Percentiles rank a stretch among this genome's conserved stretches.
These are phyloP conservation scores for Rhombomys opimus DNA, from an alignment of 2,113 vertebrate species.

Conservation along the genomic window DNA sequence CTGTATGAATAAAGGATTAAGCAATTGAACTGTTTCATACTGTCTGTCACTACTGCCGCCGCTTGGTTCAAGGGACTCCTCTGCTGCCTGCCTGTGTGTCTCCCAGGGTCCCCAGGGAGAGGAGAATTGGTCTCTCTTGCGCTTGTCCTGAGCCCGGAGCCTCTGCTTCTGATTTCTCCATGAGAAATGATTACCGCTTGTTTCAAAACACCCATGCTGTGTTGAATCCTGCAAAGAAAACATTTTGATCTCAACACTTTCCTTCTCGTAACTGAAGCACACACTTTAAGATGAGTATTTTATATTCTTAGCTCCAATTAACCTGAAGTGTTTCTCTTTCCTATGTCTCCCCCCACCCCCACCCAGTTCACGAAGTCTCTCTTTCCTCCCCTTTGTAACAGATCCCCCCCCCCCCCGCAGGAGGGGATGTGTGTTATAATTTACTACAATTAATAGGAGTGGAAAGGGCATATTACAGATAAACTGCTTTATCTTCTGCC, in stretches of 20 bases:
- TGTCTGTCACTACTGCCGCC: background rate
- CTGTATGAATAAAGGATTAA: slow-evolving; percentile 42
- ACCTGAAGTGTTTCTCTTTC: slow-evolving; percentile 79
- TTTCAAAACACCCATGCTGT: slow-evolving; percentile 83
- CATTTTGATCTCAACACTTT: slow-evolving; percentile 73
- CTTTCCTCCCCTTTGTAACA: slow-evolving; percentile 61
- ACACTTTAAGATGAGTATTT: slow-evolving; percentile 83
- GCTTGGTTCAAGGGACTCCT: slow-evolving; percentile 55
- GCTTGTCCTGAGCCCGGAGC: slow-evolving; percentile 72
- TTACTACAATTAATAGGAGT: slow-evolving; percentile 27
- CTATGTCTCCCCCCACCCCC: slow-evolving; percentile 45
- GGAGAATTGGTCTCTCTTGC: slow-evolving; percentile 3
- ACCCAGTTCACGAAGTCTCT: slow-evolving; percentile 28
- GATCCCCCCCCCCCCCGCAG: background rate
- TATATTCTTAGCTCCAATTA: slow-evolving; percentile 83
- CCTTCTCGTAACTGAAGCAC: slow-evolving; percentile 64
- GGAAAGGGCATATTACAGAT: slow-evolving; percentile 71
- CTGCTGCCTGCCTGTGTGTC: background rate
- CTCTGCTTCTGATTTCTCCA: slow-evolving; percentile 63
- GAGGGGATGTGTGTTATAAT: background rate
- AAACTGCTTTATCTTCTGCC: slow-evolving; percentile 67
- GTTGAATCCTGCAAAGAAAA: slow-evolving; percentile 77
- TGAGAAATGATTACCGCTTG: slow-evolving; percentile 75
- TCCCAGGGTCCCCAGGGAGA: slow-evolving; percentile 56
- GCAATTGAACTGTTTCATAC: slow-evolving; percentile 61